Percentiles rank a stretch among this genome's conserved stretches.
Conservation (phyloP, 2,113 vertebrate species). For the Tenebrosternarchus preto region DNA sequence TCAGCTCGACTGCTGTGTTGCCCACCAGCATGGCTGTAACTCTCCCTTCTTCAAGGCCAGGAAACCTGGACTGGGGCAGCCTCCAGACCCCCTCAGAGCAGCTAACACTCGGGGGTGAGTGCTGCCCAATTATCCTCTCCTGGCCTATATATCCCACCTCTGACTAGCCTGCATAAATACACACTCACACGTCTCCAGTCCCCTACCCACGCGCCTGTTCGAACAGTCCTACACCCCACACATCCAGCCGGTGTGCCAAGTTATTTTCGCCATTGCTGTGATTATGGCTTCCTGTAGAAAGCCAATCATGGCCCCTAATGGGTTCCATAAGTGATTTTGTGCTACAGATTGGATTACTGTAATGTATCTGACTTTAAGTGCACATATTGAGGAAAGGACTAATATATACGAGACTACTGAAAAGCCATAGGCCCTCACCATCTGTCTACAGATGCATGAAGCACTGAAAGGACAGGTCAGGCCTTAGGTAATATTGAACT, state of each 20-base stretch:
- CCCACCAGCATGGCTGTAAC: slow-evolving; percentile 49
- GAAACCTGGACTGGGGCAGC: slow-evolving; percentile 16
- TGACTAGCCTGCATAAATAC: slow-evolving; percentile 44
- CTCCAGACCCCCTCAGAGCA: slow-evolving; percentile 32
- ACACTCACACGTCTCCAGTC: slow-evolving; percentile 30
- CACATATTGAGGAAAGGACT: slow-evolving; percentile 36
- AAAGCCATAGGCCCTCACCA: slow-evolving; percentile 20
- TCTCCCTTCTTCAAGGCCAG: slow-evolving; percentile 50
- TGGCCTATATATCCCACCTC: slow-evolving; percentile 47
- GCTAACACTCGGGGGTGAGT: slow-evolving; percentile 43
- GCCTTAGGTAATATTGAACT: background rate
- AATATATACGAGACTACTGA: background rate
- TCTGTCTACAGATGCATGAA: slow-evolving; percentile 37
- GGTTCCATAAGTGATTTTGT: slow-evolving; percentile 45
- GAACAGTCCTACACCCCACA: background rate
- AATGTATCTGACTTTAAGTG: slow-evolving; percentile 41
- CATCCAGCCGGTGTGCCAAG: slow-evolving; percentile 7
- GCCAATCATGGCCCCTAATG: slow-evolving; percentile 46
- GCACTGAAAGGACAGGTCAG: background rate
- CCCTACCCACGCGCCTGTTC: slow-evolving; percentile 41
- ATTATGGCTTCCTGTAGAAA: slow-evolving; percentile 23
- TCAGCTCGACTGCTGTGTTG: slow-evolving; percentile 36
- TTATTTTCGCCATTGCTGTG: slow-evolving; percentile 44
- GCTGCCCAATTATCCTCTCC: slow-evolving; percentile 51
- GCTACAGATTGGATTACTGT: slow-evolving; percentile 50